phyloP scores from a whole-genome alignment of 2,113 vertebrate genomes.

The Heptranchias perlo region DNA sequence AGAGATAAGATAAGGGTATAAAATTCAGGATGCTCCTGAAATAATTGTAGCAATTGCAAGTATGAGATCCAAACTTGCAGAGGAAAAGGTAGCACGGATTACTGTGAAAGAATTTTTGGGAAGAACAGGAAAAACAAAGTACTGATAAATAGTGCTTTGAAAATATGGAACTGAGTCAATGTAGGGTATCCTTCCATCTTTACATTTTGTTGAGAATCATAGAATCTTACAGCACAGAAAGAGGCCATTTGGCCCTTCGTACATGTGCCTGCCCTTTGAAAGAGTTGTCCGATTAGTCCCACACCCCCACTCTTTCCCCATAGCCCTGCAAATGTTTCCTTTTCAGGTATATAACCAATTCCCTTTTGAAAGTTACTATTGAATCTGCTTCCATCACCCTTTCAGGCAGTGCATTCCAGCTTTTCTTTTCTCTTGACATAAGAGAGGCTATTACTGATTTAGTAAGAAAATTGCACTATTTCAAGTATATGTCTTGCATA shows the following conservation, averaged over 20 bases:
- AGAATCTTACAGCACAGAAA: not conserved
- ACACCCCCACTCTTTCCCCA: not conserved
- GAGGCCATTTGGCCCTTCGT: not conserved
- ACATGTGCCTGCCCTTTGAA: not conserved
- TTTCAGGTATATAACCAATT: not conserved
- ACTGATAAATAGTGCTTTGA: not conserved
- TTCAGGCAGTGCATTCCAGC: not conserved
- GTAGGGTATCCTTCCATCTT: not conserved
- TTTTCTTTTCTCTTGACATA: not conserved
- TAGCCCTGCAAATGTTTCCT: not conserved
- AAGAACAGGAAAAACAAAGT: not conserved
- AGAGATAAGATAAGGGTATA: not conserved
- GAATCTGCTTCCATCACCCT: not conserved
- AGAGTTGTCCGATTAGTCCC: not conserved
- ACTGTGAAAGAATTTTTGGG: not conserved
- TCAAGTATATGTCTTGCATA: not conserved
- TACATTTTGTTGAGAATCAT: not conserved
- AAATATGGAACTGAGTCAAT: not conserved
- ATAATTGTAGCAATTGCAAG: not conserved
- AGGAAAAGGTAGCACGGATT: no score
- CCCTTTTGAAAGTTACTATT: not conserved
- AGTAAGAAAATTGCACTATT: not conserved
- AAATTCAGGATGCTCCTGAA: no score
- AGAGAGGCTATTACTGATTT: not conserved
- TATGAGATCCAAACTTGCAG: no score